Evolutionary conservation across 2,888 invertebrate genomes (phyloP).

Genomic region (Cetonia aurata): DNA sequence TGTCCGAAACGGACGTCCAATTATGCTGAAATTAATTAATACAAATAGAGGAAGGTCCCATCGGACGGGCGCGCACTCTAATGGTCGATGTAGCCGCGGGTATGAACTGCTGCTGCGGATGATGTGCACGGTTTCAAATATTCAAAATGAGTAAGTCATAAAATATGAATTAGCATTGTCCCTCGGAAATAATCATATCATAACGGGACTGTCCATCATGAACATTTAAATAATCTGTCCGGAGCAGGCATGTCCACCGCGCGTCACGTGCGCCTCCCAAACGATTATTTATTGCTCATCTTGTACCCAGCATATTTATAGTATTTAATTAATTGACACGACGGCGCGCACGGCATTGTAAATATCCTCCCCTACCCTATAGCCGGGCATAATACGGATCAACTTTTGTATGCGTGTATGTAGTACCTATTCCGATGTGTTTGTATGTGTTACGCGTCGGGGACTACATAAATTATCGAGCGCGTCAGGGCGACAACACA

Average conservation of each 20-base stretch:
- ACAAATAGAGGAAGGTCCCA: constrained; percentile 38
- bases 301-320: constrained; percentile 61
- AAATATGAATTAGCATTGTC: constrained; percentile 54
- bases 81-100: constrained; percentile 14
- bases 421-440: not conserved
- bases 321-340: constrained; percentile 61
- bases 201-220: constrained; percentile 60
- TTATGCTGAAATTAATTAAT: constrained; percentile 43
- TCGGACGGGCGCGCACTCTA: not conserved
- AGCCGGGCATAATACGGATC: constrained; percentile 32
- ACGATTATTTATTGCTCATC: constrained; percentile 64
- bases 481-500: constrained; percentile 25
- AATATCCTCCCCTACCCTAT: constrained; percentile 20
- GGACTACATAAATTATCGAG: constrained; percentile 44
- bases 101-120: constrained; percentile 18
- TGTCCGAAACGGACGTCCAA: constrained; percentile 38
- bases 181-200: constrained; percentile 54
- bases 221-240: constrained; percentile 63
- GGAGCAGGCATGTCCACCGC: constrained; percentile 57
- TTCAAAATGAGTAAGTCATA: constrained; percentile 54
- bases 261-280: constrained; percentile 58
- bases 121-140: constrained; percentile 50
- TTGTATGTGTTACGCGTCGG: constrained; percentile 13
- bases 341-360: constrained; percentile 42
- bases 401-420: constrained; percentile 11